These are phyloP conservation scores for Eristalinus sepulchralis DNA, from an alignment of 2,888 invertebrate species.

Conservation along the genomic window DNA sequence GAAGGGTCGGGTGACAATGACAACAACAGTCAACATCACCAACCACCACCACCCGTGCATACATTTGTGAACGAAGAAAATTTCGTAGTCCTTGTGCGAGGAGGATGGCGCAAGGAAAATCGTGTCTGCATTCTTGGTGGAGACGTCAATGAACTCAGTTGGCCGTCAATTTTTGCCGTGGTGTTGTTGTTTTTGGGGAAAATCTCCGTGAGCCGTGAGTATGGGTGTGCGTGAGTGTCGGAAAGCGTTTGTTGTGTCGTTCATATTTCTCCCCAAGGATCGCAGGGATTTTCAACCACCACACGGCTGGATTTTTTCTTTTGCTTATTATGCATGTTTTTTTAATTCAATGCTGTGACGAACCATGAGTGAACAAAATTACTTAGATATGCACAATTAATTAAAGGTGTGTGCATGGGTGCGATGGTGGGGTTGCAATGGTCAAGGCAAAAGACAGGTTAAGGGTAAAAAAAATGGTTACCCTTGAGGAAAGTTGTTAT, in stretches of 20 bases:
- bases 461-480: background rate
- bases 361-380: conserved; percentile 45
- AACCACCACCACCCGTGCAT: background rate
- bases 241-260: conserved; percentile 25
- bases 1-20: background rate
- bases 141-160: conserved; percentile 65
- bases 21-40: background rate
- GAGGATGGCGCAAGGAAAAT: conserved; percentile 4
- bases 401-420: conserved; percentile 65
- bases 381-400: conserved; percentile 51
- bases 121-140: conserved; percentile 29
- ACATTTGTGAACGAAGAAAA: background rate
- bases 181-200: conserved; percentile 51
- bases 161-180: conserved; percentile 49
- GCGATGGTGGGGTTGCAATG: background rate
- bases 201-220: background rate
- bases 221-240: conserved; percentile 31
- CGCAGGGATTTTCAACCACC: conserved; percentile 47
- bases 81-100: background rate
- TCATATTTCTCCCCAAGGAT: conserved; percentile 16
- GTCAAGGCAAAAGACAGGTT: background rate
- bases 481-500: too few relatives aligned
- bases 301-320: background rate
- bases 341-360: background rate
- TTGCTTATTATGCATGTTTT: background rate